Evolutionary conservation across 2,113 vertebrate genomes (phyloP), one percentile per base, ranked within the genome.

Genomic region (Origma solitaria): DNA sequence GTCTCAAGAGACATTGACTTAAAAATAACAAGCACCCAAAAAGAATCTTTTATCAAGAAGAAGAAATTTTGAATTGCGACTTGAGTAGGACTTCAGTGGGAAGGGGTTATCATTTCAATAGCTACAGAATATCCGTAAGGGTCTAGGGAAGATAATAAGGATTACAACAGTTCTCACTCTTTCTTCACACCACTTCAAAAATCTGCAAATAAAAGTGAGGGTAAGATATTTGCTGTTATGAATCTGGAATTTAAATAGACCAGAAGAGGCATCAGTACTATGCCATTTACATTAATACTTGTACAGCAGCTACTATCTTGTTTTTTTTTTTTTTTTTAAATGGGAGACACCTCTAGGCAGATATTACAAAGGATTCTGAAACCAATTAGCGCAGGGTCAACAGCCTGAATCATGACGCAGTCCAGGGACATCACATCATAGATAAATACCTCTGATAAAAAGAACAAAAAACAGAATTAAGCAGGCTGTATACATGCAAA

Each of bases 391-490:
- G 23, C 37, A 33, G n/a, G 60, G 71, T 81, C 85, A 95, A 75
- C 35, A 92, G 79, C 85, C 85, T 90, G 60, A 90, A 95, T 54
- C 64, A 35, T 58, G 37, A 71, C 51, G 81, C 76, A 86, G 79
- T 53, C 64, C 89, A 86, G 76, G 88, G 79, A 89, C 51, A 87
- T 72, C 60, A 72, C 77, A 90, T 71, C 78, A 87, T 22, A 88
- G 71, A 88, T 70, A 82, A 76, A 17, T 25, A 92, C 68, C 62
- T 76, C 44, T 86, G 56, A 83, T 58, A 50, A 66, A 95, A 88
- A 64, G 70, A 92, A 92, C 18, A 95, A 90, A 44, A 90, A 90
- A 49, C 64, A 77, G 65, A 94, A 86, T 70, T 80, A 86, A 88
- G 68, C 62, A 93, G 40, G 16, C 38, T 93, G 79, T 33, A 44